A percentile compares a stretch with the other conserved stretches of the same genome.
phyloP scores from a whole-genome alignment of 64 coral and sea anemone species.

The Astreopora myriophthalma region DNA sequence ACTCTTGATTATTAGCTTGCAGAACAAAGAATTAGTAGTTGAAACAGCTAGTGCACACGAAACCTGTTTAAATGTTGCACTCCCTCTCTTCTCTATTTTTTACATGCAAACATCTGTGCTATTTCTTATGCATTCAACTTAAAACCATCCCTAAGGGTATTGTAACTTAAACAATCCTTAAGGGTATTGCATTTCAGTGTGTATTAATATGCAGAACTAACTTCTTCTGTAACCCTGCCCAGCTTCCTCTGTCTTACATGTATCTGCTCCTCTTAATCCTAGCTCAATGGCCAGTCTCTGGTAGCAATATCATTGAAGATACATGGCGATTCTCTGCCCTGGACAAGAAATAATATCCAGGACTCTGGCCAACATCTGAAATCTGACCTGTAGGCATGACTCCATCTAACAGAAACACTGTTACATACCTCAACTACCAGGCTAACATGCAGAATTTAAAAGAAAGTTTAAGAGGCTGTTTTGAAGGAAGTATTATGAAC shows the following conservation, averaged over 20 bases:
- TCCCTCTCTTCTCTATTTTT: not conserved
- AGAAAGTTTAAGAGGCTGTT: not conserved
- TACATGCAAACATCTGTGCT: too few relatives aligned
- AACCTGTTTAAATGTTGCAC: not conserved
- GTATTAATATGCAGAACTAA: slow-evolving; percentile 9
- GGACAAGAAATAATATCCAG: slow-evolving; percentile 24
- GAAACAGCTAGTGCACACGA: too few relatives aligned
- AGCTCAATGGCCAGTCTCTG: not conserved
- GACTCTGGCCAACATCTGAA: not conserved
- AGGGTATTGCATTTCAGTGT: too few relatives aligned
- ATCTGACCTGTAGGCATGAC: not conserved
- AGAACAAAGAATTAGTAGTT: too few relatives aligned
- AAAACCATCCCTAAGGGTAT: too few relatives aligned
- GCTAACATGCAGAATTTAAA: not conserved
- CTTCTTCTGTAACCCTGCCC: slow-evolving; percentile 3
- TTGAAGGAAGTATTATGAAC: too few relatives aligned
- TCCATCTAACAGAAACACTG: not conserved
- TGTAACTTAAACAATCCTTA: too few relatives aligned
- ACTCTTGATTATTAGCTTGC: too few relatives aligned
- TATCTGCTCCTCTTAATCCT: slow-evolving; percentile 52
- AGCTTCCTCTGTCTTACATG: slow-evolving; percentile 9
- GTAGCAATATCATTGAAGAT: slow-evolving; percentile 11
- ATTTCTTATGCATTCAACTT: too few relatives aligned
- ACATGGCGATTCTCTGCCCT: not conserved
- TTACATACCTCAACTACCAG: not conserved